Evolutionary conservation across 2,113 vertebrate species (phyloP).

Genomic region (Pitta sordida): DNA sequence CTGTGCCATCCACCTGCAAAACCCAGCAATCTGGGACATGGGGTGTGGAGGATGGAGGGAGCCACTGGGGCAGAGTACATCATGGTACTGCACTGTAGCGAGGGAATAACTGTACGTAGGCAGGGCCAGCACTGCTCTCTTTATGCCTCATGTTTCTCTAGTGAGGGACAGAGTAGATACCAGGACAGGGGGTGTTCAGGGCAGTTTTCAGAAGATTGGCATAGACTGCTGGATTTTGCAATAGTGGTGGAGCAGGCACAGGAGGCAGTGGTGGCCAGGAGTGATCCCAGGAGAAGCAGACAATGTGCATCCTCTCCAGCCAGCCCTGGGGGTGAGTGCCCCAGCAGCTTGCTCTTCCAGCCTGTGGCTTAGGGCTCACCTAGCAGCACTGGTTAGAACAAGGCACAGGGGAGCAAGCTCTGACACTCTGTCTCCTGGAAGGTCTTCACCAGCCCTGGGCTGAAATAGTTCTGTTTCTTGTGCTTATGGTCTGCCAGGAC

Average conservation of each 20-base stretch:
- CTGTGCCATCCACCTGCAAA: background rate
- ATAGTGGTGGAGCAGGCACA: background rate
- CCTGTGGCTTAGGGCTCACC: fast-evolving
- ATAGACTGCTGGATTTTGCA: background rate
- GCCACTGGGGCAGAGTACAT: background rate
- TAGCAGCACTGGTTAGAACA: background rate
- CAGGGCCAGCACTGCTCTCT: background rate
- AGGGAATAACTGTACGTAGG: background rate
- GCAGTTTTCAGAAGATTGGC: background rate
- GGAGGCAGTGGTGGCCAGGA: background rate
- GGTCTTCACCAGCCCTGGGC: background rate
- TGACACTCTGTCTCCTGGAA: background rate
- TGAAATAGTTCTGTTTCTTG: background rate
- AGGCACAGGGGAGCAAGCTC: background rate
- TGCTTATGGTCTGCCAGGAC: background rate
- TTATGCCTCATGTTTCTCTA: background rate
- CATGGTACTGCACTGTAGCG: background rate
- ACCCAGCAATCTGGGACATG: background rate
- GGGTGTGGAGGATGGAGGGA: background rate
- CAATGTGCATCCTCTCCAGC: background rate
- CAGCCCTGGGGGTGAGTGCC: background rate
- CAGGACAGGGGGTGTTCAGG: background rate
- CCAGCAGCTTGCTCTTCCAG: background rate
- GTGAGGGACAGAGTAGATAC: background rate
- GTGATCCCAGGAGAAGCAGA: background rate